Conservation (phyloP, 2,888 invertebrate genomes). For the Drosophila parthenogenetica region DNA sequence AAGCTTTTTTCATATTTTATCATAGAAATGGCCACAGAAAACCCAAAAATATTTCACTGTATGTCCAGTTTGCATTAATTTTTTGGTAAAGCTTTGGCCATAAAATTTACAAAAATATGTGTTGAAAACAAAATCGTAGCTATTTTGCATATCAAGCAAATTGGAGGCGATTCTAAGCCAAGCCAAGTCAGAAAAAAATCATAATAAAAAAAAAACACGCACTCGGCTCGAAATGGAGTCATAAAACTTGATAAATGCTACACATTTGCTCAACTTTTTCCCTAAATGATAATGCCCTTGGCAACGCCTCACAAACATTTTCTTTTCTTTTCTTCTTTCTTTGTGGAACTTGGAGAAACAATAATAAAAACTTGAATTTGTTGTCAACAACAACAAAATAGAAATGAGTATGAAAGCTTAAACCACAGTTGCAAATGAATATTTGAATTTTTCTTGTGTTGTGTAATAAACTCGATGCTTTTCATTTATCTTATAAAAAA, state of each 20-base stretch:
- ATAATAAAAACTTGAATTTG: conserved; percentile 51
- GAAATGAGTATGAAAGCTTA: background rate
- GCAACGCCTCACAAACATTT: conserved; percentile 26
- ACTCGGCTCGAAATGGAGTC: conserved; percentile 60
- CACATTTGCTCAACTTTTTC: conserved; percentile 53
- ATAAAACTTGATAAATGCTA: conserved; percentile 75
- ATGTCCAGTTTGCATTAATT: conserved; percentile 70
- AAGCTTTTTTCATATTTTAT: conserved; percentile 48
- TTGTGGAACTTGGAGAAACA: conserved; percentile 35
- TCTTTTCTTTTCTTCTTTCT: background rate
- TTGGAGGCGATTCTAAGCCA: conserved; percentile 43
- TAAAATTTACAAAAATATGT: conserved; percentile 74
- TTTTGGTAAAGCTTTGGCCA: conserved; percentile 44
- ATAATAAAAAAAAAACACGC: conserved; percentile 12
- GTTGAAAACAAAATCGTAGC: conserved; percentile 67
- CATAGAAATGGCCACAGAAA: conserved; percentile 37
- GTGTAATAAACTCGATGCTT: background rate
- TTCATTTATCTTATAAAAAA: background rate
- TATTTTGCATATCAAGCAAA: conserved; percentile 75
- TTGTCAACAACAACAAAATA: conserved; percentile 2
- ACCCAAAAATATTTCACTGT: conserved; percentile 49
- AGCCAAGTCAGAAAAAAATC: conserved; percentile 12
- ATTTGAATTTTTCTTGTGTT: background rate
- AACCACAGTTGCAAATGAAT: conserved; percentile 16
- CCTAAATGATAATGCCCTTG: conserved; percentile 50